A percentile compares a stretch with the other conserved stretches of the same genome.
These are phyloP conservation scores for Steinernema feltiae DNA, from an alignment of 1,140 invertebrate genomes.

Conservation along the genomic window DNA sequence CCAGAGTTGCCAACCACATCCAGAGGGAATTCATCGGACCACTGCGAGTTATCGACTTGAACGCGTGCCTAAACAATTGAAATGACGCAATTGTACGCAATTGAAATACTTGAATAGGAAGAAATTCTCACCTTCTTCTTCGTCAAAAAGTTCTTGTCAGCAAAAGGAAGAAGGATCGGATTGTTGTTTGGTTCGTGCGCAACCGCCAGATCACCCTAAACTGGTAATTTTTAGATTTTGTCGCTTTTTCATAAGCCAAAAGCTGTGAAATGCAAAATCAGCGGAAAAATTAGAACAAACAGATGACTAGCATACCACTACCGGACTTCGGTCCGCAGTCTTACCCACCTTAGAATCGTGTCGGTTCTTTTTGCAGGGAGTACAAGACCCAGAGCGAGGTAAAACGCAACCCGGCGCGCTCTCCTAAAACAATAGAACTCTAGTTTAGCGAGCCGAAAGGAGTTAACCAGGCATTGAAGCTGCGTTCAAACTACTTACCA, in stretches of 20 bases:
- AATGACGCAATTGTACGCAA: too few relatives aligned
- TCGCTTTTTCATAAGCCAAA: slow-evolving; percentile 16
- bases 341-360: slow-evolving; percentile 15
- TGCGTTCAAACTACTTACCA: slow-evolving; percentile 67
- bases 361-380: slow-evolving; percentile 20
- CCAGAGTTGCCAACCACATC: slow-evolving; percentile 91
- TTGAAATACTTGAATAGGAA: too few relatives aligned
- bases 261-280: not conserved
- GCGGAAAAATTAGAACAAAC: slow-evolving; percentile 4
- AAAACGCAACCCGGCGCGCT: slow-evolving; percentile 20
- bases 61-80: slow-evolving; percentile 61
- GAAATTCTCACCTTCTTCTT: slow-evolving; percentile 74
- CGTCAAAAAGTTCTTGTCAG: slow-evolving; percentile 78
- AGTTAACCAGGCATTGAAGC: not conserved
- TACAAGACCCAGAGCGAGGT: not conserved
- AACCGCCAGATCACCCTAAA: slow-evolving; percentile 36
- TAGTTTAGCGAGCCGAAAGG: not conserved
- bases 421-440: not conserved
- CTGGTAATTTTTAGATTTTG: slow-evolving; percentile 3
- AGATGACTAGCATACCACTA: not conserved
- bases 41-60: slow-evolving; percentile 77
- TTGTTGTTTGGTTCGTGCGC: slow-evolving; percentile 71
- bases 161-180: slow-evolving; percentile 84
- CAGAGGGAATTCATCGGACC: slow-evolving; percentile 92
- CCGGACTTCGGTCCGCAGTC: not conserved